Evolutionary conservation across 2,888 invertebrate species (phyloP).

Genomic region (Esperia sulphurella): DNA sequence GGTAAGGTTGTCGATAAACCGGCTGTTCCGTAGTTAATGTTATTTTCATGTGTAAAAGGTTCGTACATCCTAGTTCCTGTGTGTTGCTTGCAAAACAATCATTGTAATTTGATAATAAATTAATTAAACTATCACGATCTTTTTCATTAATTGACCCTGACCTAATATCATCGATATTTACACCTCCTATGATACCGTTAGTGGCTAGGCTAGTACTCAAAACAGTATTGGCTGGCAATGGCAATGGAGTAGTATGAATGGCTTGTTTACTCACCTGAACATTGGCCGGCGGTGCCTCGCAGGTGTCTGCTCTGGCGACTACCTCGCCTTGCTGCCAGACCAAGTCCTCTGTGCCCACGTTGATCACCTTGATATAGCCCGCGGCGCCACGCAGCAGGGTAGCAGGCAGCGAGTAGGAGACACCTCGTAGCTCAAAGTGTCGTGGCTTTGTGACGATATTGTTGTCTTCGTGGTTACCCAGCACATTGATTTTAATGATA

Average conservation of each 20-base stretch:
- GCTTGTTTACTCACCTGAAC: no score
- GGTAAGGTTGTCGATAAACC: constrained; percentile 16
- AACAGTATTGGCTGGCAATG: constrained; percentile 2
- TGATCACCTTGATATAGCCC: constrained; percentile 23
- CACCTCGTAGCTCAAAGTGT: constrained; percentile 19
- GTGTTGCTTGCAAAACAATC: constrained; percentile 3
- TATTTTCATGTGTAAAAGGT: constrained; percentile 1
- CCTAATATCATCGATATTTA: neutral
- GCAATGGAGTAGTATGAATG: neutral
- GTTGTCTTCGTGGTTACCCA: constrained; percentile 10
- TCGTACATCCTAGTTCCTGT: neutral
- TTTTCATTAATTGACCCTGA: constrained; percentile 9
- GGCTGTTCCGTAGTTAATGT: constrained; percentile 2
- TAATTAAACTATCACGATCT: constrained; percentile 2
- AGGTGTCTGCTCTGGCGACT: no score
- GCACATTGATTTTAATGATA: constrained; percentile 15
- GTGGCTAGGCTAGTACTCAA: constrained; percentile 4
- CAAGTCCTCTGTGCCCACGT: constrained; percentile 9
- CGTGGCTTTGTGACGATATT: constrained; percentile 17
- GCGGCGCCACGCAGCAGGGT: constrained; percentile 20
- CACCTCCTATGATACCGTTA: constrained; percentile 5
- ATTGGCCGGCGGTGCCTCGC: no score
- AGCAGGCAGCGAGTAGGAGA: constrained; percentile 21
- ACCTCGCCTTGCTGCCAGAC: no score
- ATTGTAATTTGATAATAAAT: constrained; percentile 11